Conservation (phyloP, 2,888 invertebrate genomes). For the Smittia sp. region DNA sequence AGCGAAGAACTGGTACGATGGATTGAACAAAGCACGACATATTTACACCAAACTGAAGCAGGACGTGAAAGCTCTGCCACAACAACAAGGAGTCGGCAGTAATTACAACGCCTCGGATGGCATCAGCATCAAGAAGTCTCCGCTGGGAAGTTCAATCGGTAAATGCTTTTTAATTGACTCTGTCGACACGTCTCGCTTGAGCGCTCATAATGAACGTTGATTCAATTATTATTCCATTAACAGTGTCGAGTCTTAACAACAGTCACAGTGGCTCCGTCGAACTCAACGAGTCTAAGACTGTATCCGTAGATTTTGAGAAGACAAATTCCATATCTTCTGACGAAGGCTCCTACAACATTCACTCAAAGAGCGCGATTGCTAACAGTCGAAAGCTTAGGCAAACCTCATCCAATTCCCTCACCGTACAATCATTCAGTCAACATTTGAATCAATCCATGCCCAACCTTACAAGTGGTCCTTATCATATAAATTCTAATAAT, state of each 20-base stretch:
- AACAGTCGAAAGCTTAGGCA: conserved; percentile 51
- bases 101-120: conserved; percentile 41
- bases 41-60: conserved; percentile 64
- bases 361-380: conserved; percentile 48
- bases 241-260: conserved; percentile 69
- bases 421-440: conserved; percentile 67
- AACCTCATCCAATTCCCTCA: conserved; percentile 67
- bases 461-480: conserved; percentile 56
- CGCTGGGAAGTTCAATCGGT: conserved; percentile 52
- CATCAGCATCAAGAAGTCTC: conserved; percentile 52
- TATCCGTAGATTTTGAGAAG: conserved; percentile 63
- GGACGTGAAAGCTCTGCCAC: conserved; percentile 21
- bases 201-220: conserved; percentile 44
- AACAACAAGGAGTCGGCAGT: background rate
- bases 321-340: conserved; percentile 66
- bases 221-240: background rate
- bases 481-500: conserved; percentile 51
- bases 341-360: conserved; percentile 56
- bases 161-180: conserved; percentile 42
- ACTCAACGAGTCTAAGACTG: conserved; percentile 63
- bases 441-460: conserved; percentile 75
- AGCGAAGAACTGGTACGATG: conserved; percentile 67
- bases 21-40: conserved; percentile 71
- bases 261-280: conserved; percentile 71
- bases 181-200: background rate